These are phyloP conservation scores for Carterocephalus palaemon DNA, from an alignment of 2,888 invertebrate species.

Conservation along the genomic window DNA sequence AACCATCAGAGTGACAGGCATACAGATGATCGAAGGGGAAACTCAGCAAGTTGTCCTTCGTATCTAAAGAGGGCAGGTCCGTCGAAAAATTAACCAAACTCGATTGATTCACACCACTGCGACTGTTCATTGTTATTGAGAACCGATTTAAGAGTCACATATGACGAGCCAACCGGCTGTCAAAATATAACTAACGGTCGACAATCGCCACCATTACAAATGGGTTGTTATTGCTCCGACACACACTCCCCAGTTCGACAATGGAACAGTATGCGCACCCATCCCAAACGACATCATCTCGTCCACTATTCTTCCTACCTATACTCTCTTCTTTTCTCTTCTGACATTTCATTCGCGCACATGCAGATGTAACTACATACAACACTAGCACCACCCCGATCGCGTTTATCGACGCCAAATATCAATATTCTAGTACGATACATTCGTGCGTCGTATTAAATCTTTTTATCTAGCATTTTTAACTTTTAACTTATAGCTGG, in stretches of 20 bases:
- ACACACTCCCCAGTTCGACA: slow-evolving; percentile 37
- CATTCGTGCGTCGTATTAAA: no score
- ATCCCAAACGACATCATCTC: slow-evolving; percentile 59
- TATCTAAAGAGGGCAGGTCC: slow-evolving; percentile 61
- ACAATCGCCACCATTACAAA: slow-evolving; percentile 64
- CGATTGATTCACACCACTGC: slow-evolving; percentile 69
- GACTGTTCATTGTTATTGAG: slow-evolving; percentile 73
- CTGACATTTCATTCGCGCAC: slow-evolving; percentile 72
- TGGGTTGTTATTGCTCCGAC: slow-evolving; percentile 39
- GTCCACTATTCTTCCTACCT: slow-evolving; percentile 47
- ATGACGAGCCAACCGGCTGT: slow-evolving; percentile 74
- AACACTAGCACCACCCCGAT: slow-evolving; percentile 18
- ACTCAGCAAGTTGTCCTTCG: slow-evolving; percentile 78
- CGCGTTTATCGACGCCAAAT: slow-evolving; percentile 5
- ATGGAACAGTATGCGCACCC: slow-evolving; percentile 36
- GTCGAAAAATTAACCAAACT: slow-evolving; percentile 72
- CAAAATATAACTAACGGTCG: slow-evolving; percentile 56
- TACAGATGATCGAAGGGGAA: slow-evolving; percentile 87
- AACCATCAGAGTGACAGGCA: slow-evolving; percentile 78
- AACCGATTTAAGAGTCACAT: slow-evolving; percentile 51
- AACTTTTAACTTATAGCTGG: no score
- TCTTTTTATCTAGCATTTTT: no score
- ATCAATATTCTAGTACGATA: slow-evolving; percentile 35
- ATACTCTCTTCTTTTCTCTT: slow-evolving; percentile 45
- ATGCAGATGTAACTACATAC: slow-evolving; percentile 58